Evolutionary conservation across 2,113 vertebrate species (phyloP).

Genomic region (Notarius lentiginosus): DNA sequence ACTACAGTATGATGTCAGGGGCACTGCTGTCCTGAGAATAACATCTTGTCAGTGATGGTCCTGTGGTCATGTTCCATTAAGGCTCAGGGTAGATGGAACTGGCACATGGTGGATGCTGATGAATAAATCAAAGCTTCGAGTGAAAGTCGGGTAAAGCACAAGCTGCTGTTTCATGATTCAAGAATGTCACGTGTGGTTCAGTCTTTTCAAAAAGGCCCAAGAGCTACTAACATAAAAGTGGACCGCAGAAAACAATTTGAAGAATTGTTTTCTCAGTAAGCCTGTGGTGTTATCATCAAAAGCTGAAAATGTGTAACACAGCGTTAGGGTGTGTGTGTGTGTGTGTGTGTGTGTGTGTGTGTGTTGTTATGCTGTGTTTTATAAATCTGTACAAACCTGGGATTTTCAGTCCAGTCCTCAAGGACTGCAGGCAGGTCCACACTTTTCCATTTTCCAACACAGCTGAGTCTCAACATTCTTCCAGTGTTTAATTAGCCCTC

Average conservation of each 20-base stretch:
- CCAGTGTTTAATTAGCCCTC: conserved; percentile 5
- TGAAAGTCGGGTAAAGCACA: neutral
- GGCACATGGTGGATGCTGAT: neutral
- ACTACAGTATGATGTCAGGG: neutral
- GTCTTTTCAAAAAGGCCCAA: neutral
- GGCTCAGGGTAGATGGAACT: neutral
- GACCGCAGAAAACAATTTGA: neutral
- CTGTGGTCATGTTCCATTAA: neutral
- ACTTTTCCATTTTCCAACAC: neutral
- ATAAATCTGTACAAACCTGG: neutral
- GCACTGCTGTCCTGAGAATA: neutral
- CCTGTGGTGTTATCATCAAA: neutral
- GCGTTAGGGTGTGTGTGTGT: neutral
- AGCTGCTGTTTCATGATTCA: neutral
- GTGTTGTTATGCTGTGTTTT: neutral
- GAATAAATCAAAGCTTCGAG: conserved; percentile 1
- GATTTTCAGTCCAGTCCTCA: neutral
- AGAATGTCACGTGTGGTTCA: neutral
- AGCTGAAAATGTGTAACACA: no score
- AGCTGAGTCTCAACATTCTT: conserved; percentile 15
- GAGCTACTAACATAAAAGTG: neutral
- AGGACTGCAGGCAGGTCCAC: neutral
- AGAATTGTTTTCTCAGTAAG: neutral
- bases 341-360: neutral
- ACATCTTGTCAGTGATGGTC: conserved; percentile 3